Conservation (phyloP, 1,140 invertebrate genomes). For the Hycleus cichorii region DNA sequence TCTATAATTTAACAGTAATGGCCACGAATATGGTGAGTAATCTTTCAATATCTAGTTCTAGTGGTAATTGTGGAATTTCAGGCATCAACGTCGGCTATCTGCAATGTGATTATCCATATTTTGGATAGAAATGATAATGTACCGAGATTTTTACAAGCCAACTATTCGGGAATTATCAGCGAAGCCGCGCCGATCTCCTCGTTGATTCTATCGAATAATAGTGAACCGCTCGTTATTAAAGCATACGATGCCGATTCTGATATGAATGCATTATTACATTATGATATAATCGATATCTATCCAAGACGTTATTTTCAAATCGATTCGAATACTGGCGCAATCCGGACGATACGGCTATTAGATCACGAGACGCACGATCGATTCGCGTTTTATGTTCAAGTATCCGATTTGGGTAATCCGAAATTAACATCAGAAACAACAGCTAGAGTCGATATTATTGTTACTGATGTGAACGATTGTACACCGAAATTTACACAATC, state of each 20-base stretch:
- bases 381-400: conserved; percentile 46
- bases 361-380: conserved; percentile 70
- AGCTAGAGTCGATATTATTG: conserved; percentile 64
- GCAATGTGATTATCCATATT: conserved; percentile 66
- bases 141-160: conserved; percentile 63
- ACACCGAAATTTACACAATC: conserved; percentile 64
- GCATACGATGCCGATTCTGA: conserved; percentile 73
- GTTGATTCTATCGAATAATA: conserved; percentile 59
- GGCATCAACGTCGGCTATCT: conserved; percentile 60
- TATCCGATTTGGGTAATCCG: conserved; percentile 79
- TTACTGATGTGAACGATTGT: conserved; percentile 83
- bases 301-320: conserved; percentile 73
- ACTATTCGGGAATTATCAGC: conserved; percentile 63
- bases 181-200: conserved; percentile 65
- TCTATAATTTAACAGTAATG: conserved; percentile 76
- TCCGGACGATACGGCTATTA: conserved; percentile 65
- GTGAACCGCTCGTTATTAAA: conserved; percentile 70
- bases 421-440: conserved; percentile 65
- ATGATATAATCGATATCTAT: conserved; percentile 72
- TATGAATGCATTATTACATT: conserved; percentile 73
- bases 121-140: conserved; percentile 79
- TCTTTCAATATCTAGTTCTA: conserved; percentile 9
- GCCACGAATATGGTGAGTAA: conserved; percentile 76
- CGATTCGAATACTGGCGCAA: conserved; percentile 81
- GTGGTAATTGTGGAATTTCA: conserved; percentile 26